Evolutionary conservation across 2,797 vertebrate genomes (phyloP), one percentile per base, ranked within the genome.

Genomic region (Crocodylus rhombifer): DNA sequence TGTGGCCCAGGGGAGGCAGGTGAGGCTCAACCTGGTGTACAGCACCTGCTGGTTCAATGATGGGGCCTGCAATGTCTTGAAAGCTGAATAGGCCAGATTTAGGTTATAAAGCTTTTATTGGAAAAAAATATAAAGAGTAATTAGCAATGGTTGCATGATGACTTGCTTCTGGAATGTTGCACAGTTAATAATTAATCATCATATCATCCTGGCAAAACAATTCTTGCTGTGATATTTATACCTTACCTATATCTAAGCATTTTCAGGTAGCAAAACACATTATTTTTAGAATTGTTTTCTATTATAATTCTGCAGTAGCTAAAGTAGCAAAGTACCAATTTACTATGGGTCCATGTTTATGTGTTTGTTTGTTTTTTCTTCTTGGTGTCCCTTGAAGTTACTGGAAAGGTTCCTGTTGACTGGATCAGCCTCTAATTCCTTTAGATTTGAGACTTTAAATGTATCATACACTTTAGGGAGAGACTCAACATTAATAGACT

Each of bases 111-210:
- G 3, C 14, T 16, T 77, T 25, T 79, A 14, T 65, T 28, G 6
- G 3, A 57, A 88, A 91, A 76, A 28, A 0, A 5, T n/a, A 91
- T 3, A 76, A 5, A 9, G 2, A 4, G 20, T 0, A 3, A 36
- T 20, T 62, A n/a, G 5, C 26, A 77, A 61, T 60, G 69, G 74
- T 30, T 79, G 1, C 36, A 51, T 10, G 63, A 20, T 0, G 15
- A 61, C 84, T 80, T 84, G 1, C 4, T 82, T 25, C 15, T 81
- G 69, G 92, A 67, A 51, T 16, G 82, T 1, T 0, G 1, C 12
- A 62, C 18, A 90, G 42, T 73, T 73, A 42, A 36, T 73, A 74
- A 65, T 4, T 64, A 69, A 28, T 84, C 71, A 60, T 92, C 2
- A 65, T 11, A 55, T 80, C 6, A 42, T 10, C 3, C 28, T 21